Base-by-base conservation (phyloP, 2,113 vertebrate genomes). In the Gallinago paraguaiae region DNA sequence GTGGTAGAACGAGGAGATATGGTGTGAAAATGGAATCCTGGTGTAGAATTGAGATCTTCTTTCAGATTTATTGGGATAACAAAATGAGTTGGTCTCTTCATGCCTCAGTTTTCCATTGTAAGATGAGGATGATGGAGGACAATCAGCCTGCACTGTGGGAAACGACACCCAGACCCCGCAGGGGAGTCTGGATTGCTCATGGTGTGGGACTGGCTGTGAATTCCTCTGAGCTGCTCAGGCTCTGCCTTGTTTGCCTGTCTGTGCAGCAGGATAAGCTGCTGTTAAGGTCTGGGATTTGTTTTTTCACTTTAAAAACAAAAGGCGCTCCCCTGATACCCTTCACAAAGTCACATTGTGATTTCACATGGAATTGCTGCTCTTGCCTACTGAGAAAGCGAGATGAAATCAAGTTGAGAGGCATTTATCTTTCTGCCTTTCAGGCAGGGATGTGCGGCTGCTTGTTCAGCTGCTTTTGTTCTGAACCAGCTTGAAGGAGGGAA, bases 131-230 rank as follows among this genome's bases (percentile, higher is more conserved):
- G 65, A 41, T 30, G 61, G 51, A 48, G 30, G 11, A 14, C 67
- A 61, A 2, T 3, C 23, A 16, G 18, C 10, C 24, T 59, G 12
- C 9, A 2, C 41, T 41, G 27, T 2, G 48, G 28, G 65, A 78
- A 45, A 22, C 3, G 56, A 76, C 56, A 17, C 30, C 8, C 43
- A 15, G 7, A 15, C 9, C 33, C 7, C 4, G 25, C 13, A 20
- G 54, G 27, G 18, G 14, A 46, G 1, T 7, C 14, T 39, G 30
- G 18, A 6, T 17, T 64, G 48, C 50, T 39, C 1, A 0, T 14
- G 39, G 5, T 6, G 14, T 17, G 48, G 45, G 37, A 3, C n/a
- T 17, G 56, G 22, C 65, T 41, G 17, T 14, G 53, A 64, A 33
- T 14, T 48, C 15, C 33, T 60, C 74, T 15, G 50, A 57, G 60